Conservation (phyloP, 2,113 vertebrate genomes). For the Desmodus rotundus region DNA sequence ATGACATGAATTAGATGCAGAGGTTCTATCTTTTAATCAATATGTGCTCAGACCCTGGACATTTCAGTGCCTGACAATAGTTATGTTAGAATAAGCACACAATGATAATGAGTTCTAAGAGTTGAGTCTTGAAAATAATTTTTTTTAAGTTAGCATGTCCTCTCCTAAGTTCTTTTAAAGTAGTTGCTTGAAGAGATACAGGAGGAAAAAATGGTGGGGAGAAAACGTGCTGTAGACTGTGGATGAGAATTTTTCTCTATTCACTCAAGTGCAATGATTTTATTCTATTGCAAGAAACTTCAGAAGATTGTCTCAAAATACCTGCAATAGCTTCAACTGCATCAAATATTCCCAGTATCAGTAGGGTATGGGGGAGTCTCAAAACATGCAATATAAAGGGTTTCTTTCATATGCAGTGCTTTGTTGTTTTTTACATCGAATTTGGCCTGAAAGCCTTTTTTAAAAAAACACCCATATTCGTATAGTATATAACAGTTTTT, state of each 20-base stretch:
- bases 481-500: neutral
- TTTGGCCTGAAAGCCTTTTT: slow-evolving; percentile 36
- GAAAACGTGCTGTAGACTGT: neutral
- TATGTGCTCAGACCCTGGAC: neutral
- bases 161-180: neutral
- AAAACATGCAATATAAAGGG: neutral
- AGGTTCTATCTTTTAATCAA: neutral
- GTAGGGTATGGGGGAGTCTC: neutral
- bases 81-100: neutral
- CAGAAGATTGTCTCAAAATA: neutral
- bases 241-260: neutral
- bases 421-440: neutral
- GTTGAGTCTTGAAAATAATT: neutral
- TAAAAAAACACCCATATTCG: neutral
- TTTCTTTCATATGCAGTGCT: neutral
- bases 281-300: neutral
- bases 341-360: neutral
- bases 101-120: neutral
- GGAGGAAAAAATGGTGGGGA: neutral
- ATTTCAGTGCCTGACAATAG: neutral
- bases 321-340: neutral
- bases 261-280: slow-evolving; percentile 5
- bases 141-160: neutral
- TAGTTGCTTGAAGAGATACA: neutral
- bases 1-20: neutral